These are phyloP conservation scores for Acanthiza pusilla DNA, from an alignment of 2,797 vertebrate species.

Conservation along the genomic window DNA sequence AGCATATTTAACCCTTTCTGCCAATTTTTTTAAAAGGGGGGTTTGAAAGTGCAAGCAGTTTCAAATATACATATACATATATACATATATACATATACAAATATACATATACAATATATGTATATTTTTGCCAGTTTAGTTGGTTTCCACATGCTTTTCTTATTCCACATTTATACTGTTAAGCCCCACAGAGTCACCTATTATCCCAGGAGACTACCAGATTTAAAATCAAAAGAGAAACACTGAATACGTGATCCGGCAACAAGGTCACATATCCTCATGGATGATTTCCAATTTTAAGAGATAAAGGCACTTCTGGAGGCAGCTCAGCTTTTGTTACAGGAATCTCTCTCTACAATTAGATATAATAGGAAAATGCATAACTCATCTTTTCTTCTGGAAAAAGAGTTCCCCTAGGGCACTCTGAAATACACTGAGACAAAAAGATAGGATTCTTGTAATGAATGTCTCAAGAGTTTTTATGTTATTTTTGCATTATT, in stretches of 20 bases:
- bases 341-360: neutral
- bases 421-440: neutral
- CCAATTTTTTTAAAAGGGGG: neutral
- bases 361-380: neutral
- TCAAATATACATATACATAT: too few relatives aligned
- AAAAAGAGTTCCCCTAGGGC: neutral
- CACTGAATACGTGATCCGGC: neutral
- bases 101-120: too few relatives aligned
- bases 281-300: neutral
- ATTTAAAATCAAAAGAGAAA: neutral
- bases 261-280: neutral
- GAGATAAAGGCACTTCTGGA: neutral
- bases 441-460: neutral
- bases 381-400: neutral
- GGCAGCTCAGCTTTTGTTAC: neutral
- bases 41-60: neutral
- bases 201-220: neutral
- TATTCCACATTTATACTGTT: neutral
- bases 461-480: neutral
- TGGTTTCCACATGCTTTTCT: neutral
- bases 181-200: neutral
- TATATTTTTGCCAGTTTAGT: neutral
- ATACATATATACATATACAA: too few relatives aligned
- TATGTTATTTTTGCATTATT: neutral
- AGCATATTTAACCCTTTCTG: neutral